Evolutionary conservation across 1,140 invertebrate genomes (phyloP).

Genomic region (Apocrypta bakeri): DNA sequence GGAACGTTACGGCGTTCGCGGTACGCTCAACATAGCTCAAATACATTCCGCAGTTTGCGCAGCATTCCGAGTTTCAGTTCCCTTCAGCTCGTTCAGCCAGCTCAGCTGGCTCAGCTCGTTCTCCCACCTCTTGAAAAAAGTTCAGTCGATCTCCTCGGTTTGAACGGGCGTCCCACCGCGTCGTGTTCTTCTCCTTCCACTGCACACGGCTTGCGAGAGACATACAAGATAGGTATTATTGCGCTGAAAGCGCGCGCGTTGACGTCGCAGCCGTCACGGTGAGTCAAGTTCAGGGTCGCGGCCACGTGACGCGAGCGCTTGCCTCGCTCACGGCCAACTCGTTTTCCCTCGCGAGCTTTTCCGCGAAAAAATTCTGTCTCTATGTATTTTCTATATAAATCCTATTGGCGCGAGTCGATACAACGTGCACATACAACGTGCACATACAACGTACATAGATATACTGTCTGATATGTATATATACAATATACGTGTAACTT

Average conservation of each 20-base stretch:
- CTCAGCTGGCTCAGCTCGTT: no score
- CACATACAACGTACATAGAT: background rate
- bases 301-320: slow-evolving; percentile 26
- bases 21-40: no score
- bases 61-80: no score
- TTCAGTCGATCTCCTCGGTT: background rate
- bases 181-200: background rate
- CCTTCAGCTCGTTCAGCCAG: no score
- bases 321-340: slow-evolving; percentile 20
- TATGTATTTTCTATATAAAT: no score
- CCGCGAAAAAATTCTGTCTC: slow-evolving; percentile 26
- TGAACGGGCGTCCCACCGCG: background rate
- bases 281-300: slow-evolving; percentile 52
- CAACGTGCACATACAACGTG: background rate
- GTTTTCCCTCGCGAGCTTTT: slow-evolving; percentile 17
- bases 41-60: no score
- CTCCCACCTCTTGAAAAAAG: no score
- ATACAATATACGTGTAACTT: no score
- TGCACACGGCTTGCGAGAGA: background rate
- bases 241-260: background rate
- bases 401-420: no score
- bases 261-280: slow-evolving; percentile 30
- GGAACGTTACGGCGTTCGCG: no score
- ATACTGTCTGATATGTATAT: no score
- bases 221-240: no score